Base-by-base conservation (phyloP, 2,888 invertebrate genomes). In the Tachina grossa region DNA sequence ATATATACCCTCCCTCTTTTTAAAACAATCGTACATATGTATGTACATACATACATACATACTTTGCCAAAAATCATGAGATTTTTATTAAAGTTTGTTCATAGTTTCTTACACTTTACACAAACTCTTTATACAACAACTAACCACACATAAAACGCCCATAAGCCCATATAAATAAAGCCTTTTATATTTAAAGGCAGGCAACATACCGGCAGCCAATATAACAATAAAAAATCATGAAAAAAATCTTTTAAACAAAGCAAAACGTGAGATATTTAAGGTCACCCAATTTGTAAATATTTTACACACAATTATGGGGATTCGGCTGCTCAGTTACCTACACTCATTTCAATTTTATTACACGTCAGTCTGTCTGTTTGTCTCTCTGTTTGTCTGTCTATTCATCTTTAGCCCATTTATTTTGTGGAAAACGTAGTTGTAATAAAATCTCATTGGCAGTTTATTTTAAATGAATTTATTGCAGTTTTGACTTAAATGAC, bases 271-370 rank as follows among this genome's bases (percentile, higher is more conserved):
- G 83, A 69, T 75, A 57, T 84, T 80, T 65, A 80, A 84, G 84
- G 84, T 84, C 84, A 76, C 5, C 76, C 22, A 76, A 76, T 80
- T 80, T 80, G 75, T 83, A 83, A 83, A 83, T 78, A 68, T 69
- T 78, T 83, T 19, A 66, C 39, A 14, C 9, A 19, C 31, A 79
- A 79, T 63, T 49, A 49, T 66, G 43, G 19, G 57, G 53, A 41
- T 19, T 39, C 82, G 69, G 59, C 16, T 63, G 61, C 45, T 31
- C 16, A 49, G 51, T 19, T 39, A 51, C 49, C 39, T 39, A 51
- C 49, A 49, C 9, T 45, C 41, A 22, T 53, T 79, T 53, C 2
- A 31, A 31, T 31, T 31, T 19, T 39, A 31, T 31, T 31, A 31
- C 31, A 6, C 3, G 43, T 49, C 53, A 16, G 31, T 31, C 31